Evolutionary conservation across 1,140 invertebrate species (phyloP).

Genomic region (Scaptodrosophila lebanonensis): DNA sequence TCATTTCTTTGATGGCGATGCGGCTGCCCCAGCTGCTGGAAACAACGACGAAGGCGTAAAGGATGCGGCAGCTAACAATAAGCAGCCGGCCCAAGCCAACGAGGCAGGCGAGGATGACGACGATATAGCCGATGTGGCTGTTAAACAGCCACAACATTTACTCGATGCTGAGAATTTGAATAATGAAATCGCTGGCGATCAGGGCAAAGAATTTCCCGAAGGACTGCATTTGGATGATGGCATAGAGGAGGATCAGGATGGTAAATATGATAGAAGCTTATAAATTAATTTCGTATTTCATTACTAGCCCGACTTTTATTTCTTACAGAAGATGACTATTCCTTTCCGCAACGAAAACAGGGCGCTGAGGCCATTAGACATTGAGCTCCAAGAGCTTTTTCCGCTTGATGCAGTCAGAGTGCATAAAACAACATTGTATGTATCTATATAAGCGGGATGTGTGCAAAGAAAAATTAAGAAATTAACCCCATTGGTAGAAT

Average conservation of each 20-base stretch:
- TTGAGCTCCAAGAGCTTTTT: constrained; percentile 32
- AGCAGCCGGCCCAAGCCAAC: constrained; percentile 32
- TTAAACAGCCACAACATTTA: constrained; percentile 61
- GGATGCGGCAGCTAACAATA: constrained; percentile 38
- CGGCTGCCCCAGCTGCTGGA: constrained; percentile 22
- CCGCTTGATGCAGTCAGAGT: constrained; percentile 3
- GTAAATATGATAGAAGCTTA: constrained; percentile 19
- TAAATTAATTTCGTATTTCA: background rate
- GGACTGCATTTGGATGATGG: constrained; percentile 65
- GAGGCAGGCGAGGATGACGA: constrained; percentile 59
- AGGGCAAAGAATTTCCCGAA: constrained; percentile 74
- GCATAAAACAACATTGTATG: no score
- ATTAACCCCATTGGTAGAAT: no score
- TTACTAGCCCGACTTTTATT: background rate
- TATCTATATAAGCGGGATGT: constrained; percentile 29
- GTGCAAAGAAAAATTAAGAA: constrained; percentile 30
- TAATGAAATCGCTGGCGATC: constrained; percentile 72
- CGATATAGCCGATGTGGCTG: constrained; percentile 65
- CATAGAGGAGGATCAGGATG: constrained; percentile 74
- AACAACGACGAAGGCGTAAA: constrained; percentile 10
- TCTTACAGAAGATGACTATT: constrained; percentile 71
- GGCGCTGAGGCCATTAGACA: constrained; percentile 67
- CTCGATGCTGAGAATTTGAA: constrained; percentile 67
- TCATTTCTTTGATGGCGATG: constrained; percentile 60
- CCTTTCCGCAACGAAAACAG: constrained; percentile 49